Evolutionary conservation across 2,888 invertebrate species (phyloP), one percentile per base, ranked within the genome.

Genomic region (Caenorhabditis sp.): DNA sequence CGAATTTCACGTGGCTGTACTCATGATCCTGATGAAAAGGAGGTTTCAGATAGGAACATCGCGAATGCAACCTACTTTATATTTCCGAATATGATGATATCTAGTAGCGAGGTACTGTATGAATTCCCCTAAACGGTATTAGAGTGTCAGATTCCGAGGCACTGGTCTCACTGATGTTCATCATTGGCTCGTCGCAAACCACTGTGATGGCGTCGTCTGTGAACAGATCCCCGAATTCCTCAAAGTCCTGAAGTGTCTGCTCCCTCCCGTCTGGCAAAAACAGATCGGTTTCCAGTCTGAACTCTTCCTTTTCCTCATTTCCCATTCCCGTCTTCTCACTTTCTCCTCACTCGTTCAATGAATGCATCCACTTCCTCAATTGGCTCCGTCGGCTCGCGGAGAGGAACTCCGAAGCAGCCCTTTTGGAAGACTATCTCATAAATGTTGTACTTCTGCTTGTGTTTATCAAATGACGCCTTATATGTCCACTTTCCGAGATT

Each of bases 191-290:
- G 24, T 63, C 63, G 22, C 63, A 63, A 9, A 45, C 53, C 5
- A 63, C 22, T 41, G 50, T 30, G 9, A 45, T 32, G 13, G 53
- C 53, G 41, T 32, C 35, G 6, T 53, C 53, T 8, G 53, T 4
- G 11, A 63, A 43, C 11, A 41, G 45, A 11, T 63, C 63, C 17
- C 63, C 63, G 24, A 63, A 53, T 0, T 53, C 63, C 45, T 63
- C 63, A 43, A 63, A 63, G 15, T 53, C 13, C 24, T 45, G 24
- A 8, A 53, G 6, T n/a, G 22, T 53, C n/a, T 53, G 43, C 0
- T n/a, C 7, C 2, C 1, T 35, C 5, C 61, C 50, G n/a, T 61
- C 45, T 2, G 61, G 61, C 8, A 63, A 35, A 20, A 63, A 63
- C 35, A 63, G 35, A 5, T 35, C 53, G 39, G 22, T 53, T 5